phyloP scores from a whole-genome alignment of 2,888 invertebrate species.

The Agrotis segetum region DNA sequence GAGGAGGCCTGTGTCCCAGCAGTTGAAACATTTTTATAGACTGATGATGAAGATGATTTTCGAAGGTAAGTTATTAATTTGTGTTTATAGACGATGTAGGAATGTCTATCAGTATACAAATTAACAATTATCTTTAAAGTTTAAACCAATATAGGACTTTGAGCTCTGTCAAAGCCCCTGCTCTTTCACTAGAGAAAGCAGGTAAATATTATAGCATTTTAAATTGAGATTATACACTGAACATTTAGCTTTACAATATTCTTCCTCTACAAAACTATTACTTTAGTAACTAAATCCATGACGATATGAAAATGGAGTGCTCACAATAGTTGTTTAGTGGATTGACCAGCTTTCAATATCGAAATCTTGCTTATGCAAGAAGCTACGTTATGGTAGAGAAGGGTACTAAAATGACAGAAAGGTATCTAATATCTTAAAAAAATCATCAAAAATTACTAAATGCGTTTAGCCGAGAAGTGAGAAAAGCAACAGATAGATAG shows the following conservation, averaged over 20 bases:
- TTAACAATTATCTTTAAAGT: background rate
- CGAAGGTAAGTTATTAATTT: constrained; percentile 26
- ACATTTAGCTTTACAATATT: constrained; percentile 34
- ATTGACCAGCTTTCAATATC: background rate
- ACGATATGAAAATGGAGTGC: constrained; percentile 25
- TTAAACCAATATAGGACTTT: background rate
- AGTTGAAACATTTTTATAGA: too few relatives aligned
- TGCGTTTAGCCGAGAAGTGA: too few relatives aligned
- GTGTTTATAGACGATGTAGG: background rate
- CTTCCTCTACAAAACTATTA: constrained; percentile 46
- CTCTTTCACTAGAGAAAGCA: constrained; percentile 15
- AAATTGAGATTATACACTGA: constrained; percentile 19
- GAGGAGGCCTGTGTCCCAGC: too few relatives aligned
- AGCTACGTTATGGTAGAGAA: too few relatives aligned
- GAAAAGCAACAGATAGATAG: too few relatives aligned
- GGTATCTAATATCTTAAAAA: too few relatives aligned
- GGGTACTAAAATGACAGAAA: too few relatives aligned
- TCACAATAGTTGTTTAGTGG: background rate
- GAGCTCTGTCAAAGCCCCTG: background rate
- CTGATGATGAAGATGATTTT: too few relatives aligned
- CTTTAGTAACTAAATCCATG: background rate
- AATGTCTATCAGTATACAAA: background rate
- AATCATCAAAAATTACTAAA: too few relatives aligned
- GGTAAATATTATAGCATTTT: constrained; percentile 18
- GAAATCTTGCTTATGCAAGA: background rate